A percentile compares a stretch with the other conserved stretches of the same genome.
These are phyloP conservation scores for Eriocheir sinensis DNA, from an alignment of 1,140 invertebrate species.

Conservation along the genomic window DNA sequence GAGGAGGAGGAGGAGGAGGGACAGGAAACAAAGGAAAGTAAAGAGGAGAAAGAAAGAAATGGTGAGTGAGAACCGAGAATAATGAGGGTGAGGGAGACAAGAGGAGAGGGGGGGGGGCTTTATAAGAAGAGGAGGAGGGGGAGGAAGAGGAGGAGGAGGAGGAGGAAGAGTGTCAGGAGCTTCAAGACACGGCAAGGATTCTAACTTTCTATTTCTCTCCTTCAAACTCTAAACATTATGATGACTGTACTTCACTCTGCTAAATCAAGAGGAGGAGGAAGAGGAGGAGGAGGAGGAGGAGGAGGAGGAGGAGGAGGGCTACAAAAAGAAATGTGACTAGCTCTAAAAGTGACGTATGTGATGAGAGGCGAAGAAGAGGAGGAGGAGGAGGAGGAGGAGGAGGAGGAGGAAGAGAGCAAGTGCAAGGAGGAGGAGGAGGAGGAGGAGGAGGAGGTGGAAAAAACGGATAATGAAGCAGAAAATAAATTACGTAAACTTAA, in stretches of 20 bases:
- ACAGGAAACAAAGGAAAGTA: conserved; percentile 33
- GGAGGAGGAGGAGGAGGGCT: too few relatives aligned
- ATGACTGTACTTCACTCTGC: conserved; percentile 32
- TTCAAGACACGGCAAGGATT: not conserved
- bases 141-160: not conserved
- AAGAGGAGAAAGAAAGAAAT: conserved; percentile 20
- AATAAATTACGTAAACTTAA: too few relatives aligned
- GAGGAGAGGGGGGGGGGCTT: conserved; percentile 8
- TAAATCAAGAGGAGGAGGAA: not conserved
- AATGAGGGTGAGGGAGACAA: not conserved
- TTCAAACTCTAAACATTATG: conserved; percentile 30
- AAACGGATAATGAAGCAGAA: too few relatives aligned
- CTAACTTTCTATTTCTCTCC: not conserved
- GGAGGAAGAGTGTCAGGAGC: not conserved
- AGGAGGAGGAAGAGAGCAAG: not conserved
- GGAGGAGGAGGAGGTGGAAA: too few relatives aligned
- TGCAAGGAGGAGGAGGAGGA: too few relatives aligned
- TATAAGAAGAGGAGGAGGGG: not conserved
- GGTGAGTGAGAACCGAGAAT: not conserved
- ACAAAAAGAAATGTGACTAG: too few relatives aligned
- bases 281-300: too few relatives aligned
- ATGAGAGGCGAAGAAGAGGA: too few relatives aligned
- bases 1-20: not conserved
- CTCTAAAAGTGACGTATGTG: too few relatives aligned
- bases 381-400: too few relatives aligned